phyloP scores from a whole-genome alignment of 2,797 vertebrate species.

The Hephaestus fuliginosus region DNA sequence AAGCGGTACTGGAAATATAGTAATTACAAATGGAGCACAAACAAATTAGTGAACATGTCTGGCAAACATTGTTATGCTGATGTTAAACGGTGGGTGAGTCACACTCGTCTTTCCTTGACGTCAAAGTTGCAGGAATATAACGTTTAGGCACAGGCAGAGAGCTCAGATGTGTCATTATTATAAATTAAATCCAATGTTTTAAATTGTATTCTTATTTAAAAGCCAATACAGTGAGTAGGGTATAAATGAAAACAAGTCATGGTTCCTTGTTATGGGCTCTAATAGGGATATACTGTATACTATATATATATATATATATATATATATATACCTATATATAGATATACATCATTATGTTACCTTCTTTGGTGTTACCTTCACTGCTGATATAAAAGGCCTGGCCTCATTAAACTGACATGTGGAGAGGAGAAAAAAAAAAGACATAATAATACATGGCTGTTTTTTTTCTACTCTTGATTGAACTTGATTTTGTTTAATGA shows the following conservation, averaged over 20 bases:
- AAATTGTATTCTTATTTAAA: background rate
- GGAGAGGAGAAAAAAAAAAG: background rate
- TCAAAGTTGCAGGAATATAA: slow-evolving; percentile 24
- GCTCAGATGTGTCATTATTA: slow-evolving; percentile 14
- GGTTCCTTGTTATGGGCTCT: background rate
- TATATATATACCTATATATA: too few species aligned
- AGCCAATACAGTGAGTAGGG: background rate
- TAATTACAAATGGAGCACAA: slow-evolving; percentile 48
- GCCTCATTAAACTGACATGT: background rate
- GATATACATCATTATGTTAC: too few species aligned
- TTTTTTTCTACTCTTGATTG: background rate
- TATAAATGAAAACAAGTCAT: background rate
- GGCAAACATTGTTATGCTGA: slow-evolving; percentile 34
- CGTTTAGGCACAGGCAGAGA: slow-evolving; percentile 13
- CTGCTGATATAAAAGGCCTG: background rate
- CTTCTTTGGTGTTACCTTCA: slow-evolving; percentile 4
- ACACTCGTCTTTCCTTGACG: slow-evolving; percentile 10
- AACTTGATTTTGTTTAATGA: background rate
- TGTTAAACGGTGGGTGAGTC: slow-evolving; percentile 32
- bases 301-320: background rate
- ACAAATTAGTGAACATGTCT: slow-evolving; percentile 45
- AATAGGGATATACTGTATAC: background rate
- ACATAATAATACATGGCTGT: background rate
- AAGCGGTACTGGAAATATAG: slow-evolving; percentile 40
- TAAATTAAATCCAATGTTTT: slow-evolving; percentile 16